phyloP scores from a whole-genome alignment of 2,888 invertebrate genomes.

The Metellina segmentata region DNA sequence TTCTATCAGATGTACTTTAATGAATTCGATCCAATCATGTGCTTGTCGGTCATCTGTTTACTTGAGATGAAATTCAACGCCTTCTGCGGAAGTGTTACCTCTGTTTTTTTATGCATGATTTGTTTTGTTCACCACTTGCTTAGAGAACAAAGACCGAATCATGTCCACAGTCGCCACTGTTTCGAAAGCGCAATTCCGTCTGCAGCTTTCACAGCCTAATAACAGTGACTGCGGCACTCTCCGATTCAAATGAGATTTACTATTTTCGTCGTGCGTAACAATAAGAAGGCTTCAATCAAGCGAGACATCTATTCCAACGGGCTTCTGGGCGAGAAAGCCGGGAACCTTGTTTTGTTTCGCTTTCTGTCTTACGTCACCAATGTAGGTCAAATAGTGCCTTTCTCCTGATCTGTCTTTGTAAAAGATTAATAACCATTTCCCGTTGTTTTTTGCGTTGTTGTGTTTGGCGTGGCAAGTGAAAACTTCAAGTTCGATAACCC shows the following conservation, averaged over 20 bases:
- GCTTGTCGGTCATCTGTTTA: no score
- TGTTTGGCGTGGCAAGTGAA: slow-evolving; percentile 22
- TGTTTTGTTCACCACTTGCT: no score
- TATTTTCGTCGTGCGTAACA: slow-evolving; percentile 12
- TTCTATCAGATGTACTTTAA: no score
- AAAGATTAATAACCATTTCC: slow-evolving; percentile 55
- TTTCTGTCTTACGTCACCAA: slow-evolving; percentile 24
- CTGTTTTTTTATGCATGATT: no score
- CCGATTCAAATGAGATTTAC: background rate
- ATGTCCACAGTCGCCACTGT: background rate
- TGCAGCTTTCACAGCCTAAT: background rate
- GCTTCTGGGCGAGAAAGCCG: slow-evolving; percentile 15
- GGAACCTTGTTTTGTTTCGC: slow-evolving; percentile 6
- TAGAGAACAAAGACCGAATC: no score
- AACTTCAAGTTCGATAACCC: slow-evolving; percentile 57
- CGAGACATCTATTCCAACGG: slow-evolving; percentile 1
- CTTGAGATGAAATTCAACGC: no score
- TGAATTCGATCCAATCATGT: no score
- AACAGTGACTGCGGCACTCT: background rate
- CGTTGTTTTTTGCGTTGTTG: background rate
- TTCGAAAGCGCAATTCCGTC: background rate
- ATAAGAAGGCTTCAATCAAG: background rate
- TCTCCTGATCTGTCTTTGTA: slow-evolving; percentile 2
- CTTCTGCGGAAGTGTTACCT: no score
- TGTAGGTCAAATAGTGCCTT: slow-evolving; percentile 45